Percentiles rank a stretch among this genome's conserved stretches.
Conservation (phyloP, 2,113 vertebrate genomes). For the Otis tarda region DNA sequence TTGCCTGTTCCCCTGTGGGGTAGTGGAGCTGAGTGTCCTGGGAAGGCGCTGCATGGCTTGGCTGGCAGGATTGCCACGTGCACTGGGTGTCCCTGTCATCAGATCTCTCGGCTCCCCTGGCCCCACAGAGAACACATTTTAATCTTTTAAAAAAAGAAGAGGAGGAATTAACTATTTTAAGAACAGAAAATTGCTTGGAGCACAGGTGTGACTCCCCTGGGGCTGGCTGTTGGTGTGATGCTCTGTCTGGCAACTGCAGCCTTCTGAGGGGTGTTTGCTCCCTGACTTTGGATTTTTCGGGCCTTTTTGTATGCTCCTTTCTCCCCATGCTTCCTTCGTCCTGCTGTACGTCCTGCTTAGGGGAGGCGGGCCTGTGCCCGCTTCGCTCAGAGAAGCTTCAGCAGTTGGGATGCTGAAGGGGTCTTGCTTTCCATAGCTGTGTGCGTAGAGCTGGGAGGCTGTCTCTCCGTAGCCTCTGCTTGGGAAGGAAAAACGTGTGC, state of each 20-base stretch:
- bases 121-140: background rate
- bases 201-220: background rate
- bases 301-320: accelerated
- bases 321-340: background rate
- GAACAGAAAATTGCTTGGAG: background rate
- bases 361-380: background rate
- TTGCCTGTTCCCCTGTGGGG: background rate
- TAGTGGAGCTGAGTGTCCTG: background rate
- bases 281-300: background rate
- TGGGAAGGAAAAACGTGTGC: background rate
- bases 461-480: background rate
- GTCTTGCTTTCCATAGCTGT: background rate
- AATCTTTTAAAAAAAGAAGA: too few species aligned
- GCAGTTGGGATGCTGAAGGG: background rate
- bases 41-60: background rate
- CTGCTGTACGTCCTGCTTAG: too few species aligned
- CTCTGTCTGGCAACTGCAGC: background rate
- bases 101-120: background rate
- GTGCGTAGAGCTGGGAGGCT: background rate
- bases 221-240: background rate
- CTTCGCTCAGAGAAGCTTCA: background rate
- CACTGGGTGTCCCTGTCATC: background rate
- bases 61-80: background rate
- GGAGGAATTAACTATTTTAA: background rate
- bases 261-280: background rate